Conservation (phyloP, 2,797 vertebrate species). For the Aeoliscus strigatus region DNA sequence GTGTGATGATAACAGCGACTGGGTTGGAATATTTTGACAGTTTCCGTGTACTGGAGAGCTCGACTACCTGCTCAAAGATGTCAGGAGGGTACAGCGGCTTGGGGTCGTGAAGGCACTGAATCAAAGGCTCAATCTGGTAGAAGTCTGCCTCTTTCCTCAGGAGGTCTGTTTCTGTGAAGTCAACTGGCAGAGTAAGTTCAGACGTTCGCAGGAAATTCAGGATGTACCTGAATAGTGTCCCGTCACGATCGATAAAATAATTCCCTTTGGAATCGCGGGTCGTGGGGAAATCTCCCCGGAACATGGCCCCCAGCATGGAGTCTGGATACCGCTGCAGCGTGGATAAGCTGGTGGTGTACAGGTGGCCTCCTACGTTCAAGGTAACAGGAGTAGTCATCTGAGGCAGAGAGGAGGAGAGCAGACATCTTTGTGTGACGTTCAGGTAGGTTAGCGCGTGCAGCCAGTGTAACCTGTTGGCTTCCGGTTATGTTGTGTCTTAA, state of each 20-base stretch:
- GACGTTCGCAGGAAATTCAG: slow-evolving; percentile 97
- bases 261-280: slow-evolving; percentile 92
- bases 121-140: slow-evolving; percentile 96
- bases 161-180: slow-evolving; percentile 95
- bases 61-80: slow-evolving; percentile 96
- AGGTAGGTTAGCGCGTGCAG: not conserved
- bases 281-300: slow-evolving; percentile 95
- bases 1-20: slow-evolving; percentile 96
- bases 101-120: slow-evolving; percentile 93
- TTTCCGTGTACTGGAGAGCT: slow-evolving; percentile 96
- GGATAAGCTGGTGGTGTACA: slow-evolving; percentile 94
- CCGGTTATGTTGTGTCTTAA: too few species aligned
- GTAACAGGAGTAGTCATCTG: slow-evolving; percentile 97
- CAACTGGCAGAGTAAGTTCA: slow-evolving; percentile 90
- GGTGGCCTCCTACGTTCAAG: slow-evolving; percentile 94
- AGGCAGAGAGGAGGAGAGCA: slow-evolving; percentile 7
- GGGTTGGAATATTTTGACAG: slow-evolving; percentile 98
- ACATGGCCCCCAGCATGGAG: slow-evolving; percentile 99
- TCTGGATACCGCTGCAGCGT: slow-evolving; percentile 95
- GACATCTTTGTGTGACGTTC: not conserved
- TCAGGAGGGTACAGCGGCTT: slow-evolving; percentile 93
- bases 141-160: slow-evolving; percentile 97
- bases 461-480: too few species aligned
- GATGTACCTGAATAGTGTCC: slow-evolving; percentile 94
- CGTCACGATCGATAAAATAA: slow-evolving; percentile 98